phyloP scores from a whole-genome alignment of 2,113 vertebrate genomes.

The Hypocryptadius cinnamomeus region DNA sequence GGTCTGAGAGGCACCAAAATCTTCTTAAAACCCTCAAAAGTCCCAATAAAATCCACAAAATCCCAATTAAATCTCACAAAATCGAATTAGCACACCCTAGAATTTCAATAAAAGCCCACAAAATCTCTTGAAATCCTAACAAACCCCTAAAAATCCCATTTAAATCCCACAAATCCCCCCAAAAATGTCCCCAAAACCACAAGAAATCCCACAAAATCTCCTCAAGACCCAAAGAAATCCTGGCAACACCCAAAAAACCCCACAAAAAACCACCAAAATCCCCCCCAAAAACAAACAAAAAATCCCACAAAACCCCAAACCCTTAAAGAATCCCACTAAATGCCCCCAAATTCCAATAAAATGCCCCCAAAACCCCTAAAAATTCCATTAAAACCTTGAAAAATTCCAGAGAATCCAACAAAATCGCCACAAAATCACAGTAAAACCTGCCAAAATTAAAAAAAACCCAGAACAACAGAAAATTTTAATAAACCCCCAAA shows the following conservation, averaged over 20 bases:
- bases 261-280: neutral
- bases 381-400: neutral
- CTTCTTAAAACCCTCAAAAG: neutral
- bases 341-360: neutral
- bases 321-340: neutral
- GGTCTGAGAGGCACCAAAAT: neutral
- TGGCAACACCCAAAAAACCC: neutral
- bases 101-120: neutral
- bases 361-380: neutral
- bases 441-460: neutral
- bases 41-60: neutral
- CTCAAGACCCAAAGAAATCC: neutral
- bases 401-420: neutral
- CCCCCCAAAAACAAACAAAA: neutral
- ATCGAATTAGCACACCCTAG: neutral
- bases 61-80: neutral
- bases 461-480: neutral
- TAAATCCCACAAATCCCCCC: neutral
- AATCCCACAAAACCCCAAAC: too few relatives aligned
- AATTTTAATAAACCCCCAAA: neutral
- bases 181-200: neutral
- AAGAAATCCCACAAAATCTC: neutral
- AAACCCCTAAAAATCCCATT: too few relatives aligned
- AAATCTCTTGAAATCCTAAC: neutral
- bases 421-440: neutral